Evolutionary conservation across 2,113 vertebrate genomes (phyloP).

Genomic region (Halcyon malimbica): DNA sequence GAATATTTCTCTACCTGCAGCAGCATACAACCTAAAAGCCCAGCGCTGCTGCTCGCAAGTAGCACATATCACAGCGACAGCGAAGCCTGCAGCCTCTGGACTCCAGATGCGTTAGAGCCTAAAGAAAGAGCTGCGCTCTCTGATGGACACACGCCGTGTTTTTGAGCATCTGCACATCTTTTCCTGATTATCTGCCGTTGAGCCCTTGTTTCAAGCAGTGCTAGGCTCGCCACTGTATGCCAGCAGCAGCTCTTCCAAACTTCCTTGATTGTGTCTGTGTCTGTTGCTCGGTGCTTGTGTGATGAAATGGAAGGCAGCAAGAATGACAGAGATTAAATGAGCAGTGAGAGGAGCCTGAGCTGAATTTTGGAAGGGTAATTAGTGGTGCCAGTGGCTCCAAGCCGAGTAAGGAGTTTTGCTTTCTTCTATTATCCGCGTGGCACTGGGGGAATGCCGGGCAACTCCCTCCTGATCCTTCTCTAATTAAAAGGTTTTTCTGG

Average conservation of each 20-base stretch:
- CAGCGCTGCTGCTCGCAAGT: background rate
- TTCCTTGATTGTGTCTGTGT: constrained; percentile 66
- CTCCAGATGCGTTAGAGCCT: background rate
- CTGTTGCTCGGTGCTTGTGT: constrained; percentile 42
- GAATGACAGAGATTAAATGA: constrained; percentile 69
- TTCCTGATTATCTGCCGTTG: background rate
- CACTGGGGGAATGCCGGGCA: background rate
- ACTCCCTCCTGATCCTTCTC: constrained; percentile 56
- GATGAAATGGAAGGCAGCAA: constrained; percentile 56
- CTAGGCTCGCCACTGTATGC: background rate
- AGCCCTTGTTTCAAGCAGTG: background rate
- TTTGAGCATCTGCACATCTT: background rate
- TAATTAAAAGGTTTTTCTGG: constrained; percentile 71
- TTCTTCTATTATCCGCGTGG: background rate
- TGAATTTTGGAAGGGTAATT: constrained; percentile 71
- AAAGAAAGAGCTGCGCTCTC: background rate
- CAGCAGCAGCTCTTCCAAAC: constrained; percentile 48
- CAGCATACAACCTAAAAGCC: background rate
- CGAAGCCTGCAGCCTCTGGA: background rate
- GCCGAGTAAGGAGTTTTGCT: constrained; percentile 50
- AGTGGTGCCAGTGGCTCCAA: background rate
- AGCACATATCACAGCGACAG: background rate
- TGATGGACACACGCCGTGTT: background rate
- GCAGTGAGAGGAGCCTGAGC: constrained; percentile 53
- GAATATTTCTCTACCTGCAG: background rate